Conservation (phyloP, 2,797 vertebrate genomes). For the Triplophysa bombifrons region DNA sequence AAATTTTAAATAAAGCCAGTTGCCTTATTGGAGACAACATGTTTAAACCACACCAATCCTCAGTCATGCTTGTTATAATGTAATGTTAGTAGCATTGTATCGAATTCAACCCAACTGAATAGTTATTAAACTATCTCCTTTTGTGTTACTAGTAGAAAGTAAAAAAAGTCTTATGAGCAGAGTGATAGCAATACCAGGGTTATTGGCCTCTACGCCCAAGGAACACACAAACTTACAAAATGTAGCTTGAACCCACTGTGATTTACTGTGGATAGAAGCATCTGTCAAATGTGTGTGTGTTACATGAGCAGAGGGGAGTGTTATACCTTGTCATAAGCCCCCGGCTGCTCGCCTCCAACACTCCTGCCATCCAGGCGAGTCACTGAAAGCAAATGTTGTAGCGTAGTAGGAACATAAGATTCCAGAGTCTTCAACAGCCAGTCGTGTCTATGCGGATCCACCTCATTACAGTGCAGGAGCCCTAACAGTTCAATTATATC, state of each 20-base stretch:
- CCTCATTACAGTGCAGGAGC: constrained; percentile 88
- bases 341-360: constrained; percentile 71
- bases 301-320: background rate
- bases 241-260: too few relatives aligned
- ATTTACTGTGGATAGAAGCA: too few relatives aligned
- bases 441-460: constrained; percentile 78
- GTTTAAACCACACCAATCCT: too few relatives aligned
- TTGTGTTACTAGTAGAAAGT: too few relatives aligned
- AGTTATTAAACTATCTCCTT: background rate
- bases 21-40: too few relatives aligned
- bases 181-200: too few relatives aligned
- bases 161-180: too few relatives aligned
- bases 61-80: too few relatives aligned
- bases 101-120: background rate
- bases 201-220: too few relatives aligned
- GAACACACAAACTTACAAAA: too few relatives aligned
- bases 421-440: constrained; percentile 89
- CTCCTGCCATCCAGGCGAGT: constrained; percentile 84
- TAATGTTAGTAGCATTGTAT: background rate
- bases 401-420: constrained; percentile 85
- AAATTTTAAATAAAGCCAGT: too few relatives aligned
- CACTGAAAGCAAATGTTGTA: constrained; percentile 74
- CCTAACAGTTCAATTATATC: constrained; percentile 68
- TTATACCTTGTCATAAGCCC: constrained; percentile 77
- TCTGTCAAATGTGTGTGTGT: background rate